A percentile compares a stretch with the other conserved stretches of the same genome.
phyloP scores from a whole-genome alignment of 53 echinoderm and acorn worm species.

The Holothuria scabra region DNA sequence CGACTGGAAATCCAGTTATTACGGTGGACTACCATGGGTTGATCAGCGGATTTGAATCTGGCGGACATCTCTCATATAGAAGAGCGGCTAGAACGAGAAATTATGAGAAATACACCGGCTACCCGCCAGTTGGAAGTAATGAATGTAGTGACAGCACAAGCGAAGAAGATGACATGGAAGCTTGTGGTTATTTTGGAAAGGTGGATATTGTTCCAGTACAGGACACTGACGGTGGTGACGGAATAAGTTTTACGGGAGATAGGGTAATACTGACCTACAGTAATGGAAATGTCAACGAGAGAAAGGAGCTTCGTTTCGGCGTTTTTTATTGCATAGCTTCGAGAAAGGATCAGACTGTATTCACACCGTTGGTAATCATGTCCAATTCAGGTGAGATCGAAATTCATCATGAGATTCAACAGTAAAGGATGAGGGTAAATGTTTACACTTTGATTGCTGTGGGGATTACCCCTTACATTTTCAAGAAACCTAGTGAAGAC shows the following conservation, averaged over 20 bases:
- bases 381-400: not conserved
- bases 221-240: no score
- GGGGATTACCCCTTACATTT: no score
- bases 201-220: no score
- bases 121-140: not conserved
- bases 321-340: not conserved
- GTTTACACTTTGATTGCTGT: no score
- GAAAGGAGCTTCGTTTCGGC: slow-evolving; percentile 7
- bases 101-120: not conserved
- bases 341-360: not conserved
- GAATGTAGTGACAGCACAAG: not conserved
- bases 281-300: not conserved
- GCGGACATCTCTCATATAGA: not conserved
- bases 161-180: no score
- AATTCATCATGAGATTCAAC: no score
- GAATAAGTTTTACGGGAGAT: not conserved
- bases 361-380: not conserved
- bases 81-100: not conserved
- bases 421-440: no score
- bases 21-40: not conserved
- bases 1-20: not conserved
- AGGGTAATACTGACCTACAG: not conserved
- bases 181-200: not conserved
- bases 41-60: not conserved
- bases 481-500: no score